Evolutionary conservation across 2,888 invertebrate genomes (phyloP).

Genomic region (Temnothorax ravouxi): DNA sequence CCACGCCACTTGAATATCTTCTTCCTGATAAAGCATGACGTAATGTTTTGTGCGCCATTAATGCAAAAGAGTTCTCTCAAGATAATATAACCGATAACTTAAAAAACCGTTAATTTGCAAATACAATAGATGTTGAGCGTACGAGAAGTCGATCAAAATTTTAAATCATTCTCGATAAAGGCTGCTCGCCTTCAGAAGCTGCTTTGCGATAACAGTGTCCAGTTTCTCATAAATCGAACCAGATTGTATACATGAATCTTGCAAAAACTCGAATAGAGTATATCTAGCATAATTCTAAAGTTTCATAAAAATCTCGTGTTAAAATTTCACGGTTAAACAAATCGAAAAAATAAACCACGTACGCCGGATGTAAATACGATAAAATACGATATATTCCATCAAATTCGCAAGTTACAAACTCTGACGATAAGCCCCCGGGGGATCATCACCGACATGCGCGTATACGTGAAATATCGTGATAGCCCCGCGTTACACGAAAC

Average conservation of each 20-base stretch:
- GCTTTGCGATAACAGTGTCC: neutral
- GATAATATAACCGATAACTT: too few relatives aligned
- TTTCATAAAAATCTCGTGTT: neutral
- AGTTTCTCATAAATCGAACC: neutral
- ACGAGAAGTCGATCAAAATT: constrained; percentile 7
- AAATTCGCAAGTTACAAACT: constrained; percentile 30
- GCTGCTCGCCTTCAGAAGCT: neutral
- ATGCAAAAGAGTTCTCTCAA: neutral
- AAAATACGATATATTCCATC: neutral
- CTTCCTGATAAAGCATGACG: neutral
- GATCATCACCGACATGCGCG: constrained; percentile 13
- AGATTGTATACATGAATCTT: neutral
- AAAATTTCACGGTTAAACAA: neutral
- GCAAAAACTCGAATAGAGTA: neutral
- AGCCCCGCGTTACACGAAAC: neutral
- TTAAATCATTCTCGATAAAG: constrained; percentile 16
- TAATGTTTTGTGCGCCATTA: neutral
- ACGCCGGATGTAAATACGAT: too few relatives aligned
- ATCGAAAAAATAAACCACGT: neutral
- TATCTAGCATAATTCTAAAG: neutral
- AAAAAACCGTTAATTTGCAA: neutral
- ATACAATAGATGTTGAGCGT: neutral
- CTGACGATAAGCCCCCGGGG: neutral
- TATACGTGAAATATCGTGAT: constrained; percentile 14
- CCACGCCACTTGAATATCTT: too few relatives aligned